phyloP scores from a whole-genome alignment of 2,113 vertebrate species.

The Eupsittula cactorum region DNA sequence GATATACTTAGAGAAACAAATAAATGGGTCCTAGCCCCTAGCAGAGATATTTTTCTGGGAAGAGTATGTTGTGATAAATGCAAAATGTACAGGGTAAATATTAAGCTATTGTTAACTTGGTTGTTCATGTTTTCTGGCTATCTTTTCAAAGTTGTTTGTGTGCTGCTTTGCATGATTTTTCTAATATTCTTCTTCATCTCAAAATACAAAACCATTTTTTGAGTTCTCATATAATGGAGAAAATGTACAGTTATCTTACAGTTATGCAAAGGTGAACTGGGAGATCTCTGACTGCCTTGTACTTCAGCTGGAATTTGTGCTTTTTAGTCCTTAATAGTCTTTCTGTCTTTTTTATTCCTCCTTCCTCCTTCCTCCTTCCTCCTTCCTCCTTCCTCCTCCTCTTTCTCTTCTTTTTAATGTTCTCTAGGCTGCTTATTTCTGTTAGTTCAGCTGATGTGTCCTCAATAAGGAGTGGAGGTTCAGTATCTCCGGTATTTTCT shows the following conservation, averaged over 20 bases:
- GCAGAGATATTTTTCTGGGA: background rate
- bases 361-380: too few species aligned
- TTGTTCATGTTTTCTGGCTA: background rate
- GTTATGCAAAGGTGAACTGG: background rate
- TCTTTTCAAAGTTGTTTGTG: background rate
- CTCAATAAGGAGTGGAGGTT: background rate
- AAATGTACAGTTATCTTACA: background rate
- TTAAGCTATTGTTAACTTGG: background rate
- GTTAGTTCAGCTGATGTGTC: background rate
- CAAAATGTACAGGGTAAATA: background rate
- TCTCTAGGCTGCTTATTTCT: background rate
- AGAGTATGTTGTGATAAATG: background rate
- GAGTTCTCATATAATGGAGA: background rate
- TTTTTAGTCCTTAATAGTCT: background rate
- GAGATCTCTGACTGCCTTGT: background rate
- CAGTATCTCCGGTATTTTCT: background rate
- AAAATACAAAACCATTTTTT: background rate
- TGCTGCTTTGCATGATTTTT: background rate
- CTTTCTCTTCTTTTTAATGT: background rate
- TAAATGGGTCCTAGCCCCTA: background rate
- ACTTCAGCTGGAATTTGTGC: background rate
- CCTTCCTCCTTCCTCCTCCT: too few species aligned
- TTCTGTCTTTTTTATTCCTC: too few species aligned
- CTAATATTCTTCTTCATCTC: background rate
- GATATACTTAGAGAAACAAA: background rate